These are phyloP conservation scores for Trogon surrucura DNA, from an alignment of 2,113 vertebrate genomes.

Conservation along the genomic window DNA sequence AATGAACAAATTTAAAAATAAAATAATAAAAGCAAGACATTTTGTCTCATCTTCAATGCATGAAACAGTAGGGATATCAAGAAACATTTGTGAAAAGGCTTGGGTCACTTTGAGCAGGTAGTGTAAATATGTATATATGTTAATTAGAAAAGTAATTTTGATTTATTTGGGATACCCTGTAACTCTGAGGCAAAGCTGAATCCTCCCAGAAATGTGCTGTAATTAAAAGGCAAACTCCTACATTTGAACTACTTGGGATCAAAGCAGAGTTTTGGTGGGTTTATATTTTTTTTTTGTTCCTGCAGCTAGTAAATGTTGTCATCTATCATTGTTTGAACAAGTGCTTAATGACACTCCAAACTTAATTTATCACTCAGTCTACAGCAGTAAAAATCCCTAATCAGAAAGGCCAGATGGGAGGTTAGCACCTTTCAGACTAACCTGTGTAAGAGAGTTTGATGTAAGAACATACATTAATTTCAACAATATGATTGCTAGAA, in stretches of 20 bases:
- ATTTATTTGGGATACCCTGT: neutral
- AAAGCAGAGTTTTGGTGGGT: neutral
- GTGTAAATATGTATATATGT: neutral
- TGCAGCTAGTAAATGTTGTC: neutral
- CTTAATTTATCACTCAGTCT: neutral
- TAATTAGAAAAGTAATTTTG: neutral
- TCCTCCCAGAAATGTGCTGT: neutral
- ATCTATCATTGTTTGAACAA: conserved; percentile 16
- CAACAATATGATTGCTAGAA: neutral
- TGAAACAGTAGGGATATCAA: neutral
- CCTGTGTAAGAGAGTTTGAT: neutral
- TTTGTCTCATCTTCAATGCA: neutral
- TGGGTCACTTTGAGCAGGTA: neutral
- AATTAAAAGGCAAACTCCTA: neutral
- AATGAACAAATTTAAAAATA: neutral
- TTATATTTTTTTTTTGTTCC: neutral
- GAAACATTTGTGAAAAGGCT: neutral
- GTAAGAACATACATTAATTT: neutral
- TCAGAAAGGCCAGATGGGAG: neutral
- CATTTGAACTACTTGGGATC: neutral
- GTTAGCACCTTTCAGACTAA: neutral
- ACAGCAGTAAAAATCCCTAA: neutral
- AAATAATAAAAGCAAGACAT: neutral
- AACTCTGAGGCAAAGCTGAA: neutral
- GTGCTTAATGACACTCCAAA: neutral